Evolutionary conservation across 2,888 invertebrate species (phyloP).

Genomic region (Drosophila nr. medialis): DNA sequence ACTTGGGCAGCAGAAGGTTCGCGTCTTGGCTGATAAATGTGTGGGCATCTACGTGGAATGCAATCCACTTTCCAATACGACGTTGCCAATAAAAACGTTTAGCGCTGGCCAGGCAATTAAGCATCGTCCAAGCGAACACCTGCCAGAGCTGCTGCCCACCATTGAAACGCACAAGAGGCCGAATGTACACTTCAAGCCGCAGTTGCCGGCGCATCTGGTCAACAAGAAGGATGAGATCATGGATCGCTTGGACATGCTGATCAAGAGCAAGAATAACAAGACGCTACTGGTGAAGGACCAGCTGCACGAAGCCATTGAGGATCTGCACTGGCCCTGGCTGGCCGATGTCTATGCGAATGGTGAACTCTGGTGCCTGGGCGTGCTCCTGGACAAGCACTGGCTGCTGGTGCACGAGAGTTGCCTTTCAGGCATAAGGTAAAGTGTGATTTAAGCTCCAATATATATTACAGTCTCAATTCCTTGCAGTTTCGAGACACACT

Average conservation of each 20-base stretch:
- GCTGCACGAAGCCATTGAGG: slow-evolving; percentile 80
- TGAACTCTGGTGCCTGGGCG: slow-evolving; percentile 88
- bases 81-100: slow-evolving; percentile 74
- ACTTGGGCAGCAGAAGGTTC: slow-evolving; percentile 48
- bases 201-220: slow-evolving; percentile 49
- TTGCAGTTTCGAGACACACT: slow-evolving; percentile 86
- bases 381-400: slow-evolving; percentile 89
- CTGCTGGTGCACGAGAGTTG: slow-evolving; percentile 87
- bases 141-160: slow-evolving; percentile 63
- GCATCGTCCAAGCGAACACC: slow-evolving; percentile 25
- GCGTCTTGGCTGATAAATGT: slow-evolving; percentile 67
- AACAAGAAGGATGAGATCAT: slow-evolving; percentile 76
- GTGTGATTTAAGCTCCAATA: not conserved
- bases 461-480: not conserved
- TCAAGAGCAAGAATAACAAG: slow-evolving; percentile 77
- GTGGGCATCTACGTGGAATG: slow-evolving; percentile 82
- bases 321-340: slow-evolving; percentile 89
- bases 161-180: slow-evolving; percentile 66
- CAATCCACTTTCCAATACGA: slow-evolving; percentile 70
- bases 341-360: slow-evolving; percentile 91
- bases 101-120: slow-evolving; percentile 72
- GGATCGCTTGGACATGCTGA: slow-evolving; percentile 71
- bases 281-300: slow-evolving; percentile 78
- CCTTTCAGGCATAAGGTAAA: slow-evolving; percentile 76
- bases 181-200: slow-evolving; percentile 76